These are phyloP conservation scores for Apodemus sylvaticus DNA, from an alignment of 2,113 vertebrate species.

Conservation along the genomic window DNA sequence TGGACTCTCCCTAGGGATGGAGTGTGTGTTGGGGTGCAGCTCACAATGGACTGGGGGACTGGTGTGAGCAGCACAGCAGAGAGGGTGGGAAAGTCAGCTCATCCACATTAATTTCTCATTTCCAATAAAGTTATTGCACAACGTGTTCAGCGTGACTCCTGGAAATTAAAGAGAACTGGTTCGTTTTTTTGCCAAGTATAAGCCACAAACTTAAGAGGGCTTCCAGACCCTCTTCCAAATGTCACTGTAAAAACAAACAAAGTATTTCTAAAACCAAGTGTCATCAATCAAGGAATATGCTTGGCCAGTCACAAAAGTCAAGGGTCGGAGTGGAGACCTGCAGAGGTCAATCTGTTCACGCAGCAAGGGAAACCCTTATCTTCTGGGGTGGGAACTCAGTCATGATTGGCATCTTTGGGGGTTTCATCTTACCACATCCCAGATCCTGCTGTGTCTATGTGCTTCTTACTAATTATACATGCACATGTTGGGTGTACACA, in stretches of 20 bases:
- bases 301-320: neutral
- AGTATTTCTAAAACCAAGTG: neutral
- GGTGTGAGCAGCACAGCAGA: accelerated
- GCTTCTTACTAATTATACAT: neutral
- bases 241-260: neutral
- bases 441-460: neutral
- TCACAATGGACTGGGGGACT: neutral
- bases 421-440: neutral
- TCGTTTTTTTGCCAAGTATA: neutral
- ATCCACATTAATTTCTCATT: neutral
- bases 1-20: accelerated
- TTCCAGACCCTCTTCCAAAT: neutral
- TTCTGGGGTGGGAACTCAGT: accelerated
- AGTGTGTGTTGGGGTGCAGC: accelerated
- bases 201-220: neutral
- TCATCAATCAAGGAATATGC: neutral
- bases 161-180: neutral
- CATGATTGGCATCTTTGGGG: accelerated
- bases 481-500: neutral
- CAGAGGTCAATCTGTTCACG: neutral
- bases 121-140: slow-evolving; percentile 1
- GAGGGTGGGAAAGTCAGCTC: neutral
- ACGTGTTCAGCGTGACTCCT: neutral
- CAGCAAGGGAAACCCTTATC: accelerated
- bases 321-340: neutral